Evolutionary conservation across 2,888 invertebrate genomes (phyloP), one percentile per base, ranked within the genome.

Genomic region (Eilema griseolum): DNA sequence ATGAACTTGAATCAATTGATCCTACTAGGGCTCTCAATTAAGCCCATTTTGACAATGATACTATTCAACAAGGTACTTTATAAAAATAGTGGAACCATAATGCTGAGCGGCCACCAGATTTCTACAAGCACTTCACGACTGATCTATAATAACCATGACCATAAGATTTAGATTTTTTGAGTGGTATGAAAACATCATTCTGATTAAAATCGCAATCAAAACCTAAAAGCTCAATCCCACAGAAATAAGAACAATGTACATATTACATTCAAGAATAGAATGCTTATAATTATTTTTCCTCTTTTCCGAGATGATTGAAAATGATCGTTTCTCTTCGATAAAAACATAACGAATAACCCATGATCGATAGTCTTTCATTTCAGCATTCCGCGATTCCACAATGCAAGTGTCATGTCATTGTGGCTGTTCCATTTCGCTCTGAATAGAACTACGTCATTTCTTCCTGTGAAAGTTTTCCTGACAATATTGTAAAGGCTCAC

Each of bases 321-420:
- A 12, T 26, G 14, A 20, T n/a, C 23, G 52, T 56, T 56, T 20
- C n/a, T 57, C 23, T 37, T 4, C 24, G n/a, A 52, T 56, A 4
- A 60, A 41, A 66, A 66, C 52, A 12, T 33, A 67, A 56, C 31
- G 56, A 56, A 12, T 56, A 62, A 56, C 33, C 31, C 16, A 61
- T 67, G 61, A 56, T 67, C 61, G 67, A 67, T 61, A 31, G 60
- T 52, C 24, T 11, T 67, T 61, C 52, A 60, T 61, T 67, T 61
- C 52, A 56, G 61, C 60, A 67, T 56, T 24, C 23, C 24, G 56
- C 57, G 24, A 61, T 60, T 56, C 52, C 61, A 68, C 68, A 68
- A 68, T 68, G 68, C 62, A 57, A 37, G 62, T 63, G 62, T 26
- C 68, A 26, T 62, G 33, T 68, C 68, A 57, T 62, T 68, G 68